Evolutionary conservation across 2,888 invertebrate species (phyloP), one percentile per base, ranked within the genome.

Genomic region (Lasioglossum calceatum): DNA sequence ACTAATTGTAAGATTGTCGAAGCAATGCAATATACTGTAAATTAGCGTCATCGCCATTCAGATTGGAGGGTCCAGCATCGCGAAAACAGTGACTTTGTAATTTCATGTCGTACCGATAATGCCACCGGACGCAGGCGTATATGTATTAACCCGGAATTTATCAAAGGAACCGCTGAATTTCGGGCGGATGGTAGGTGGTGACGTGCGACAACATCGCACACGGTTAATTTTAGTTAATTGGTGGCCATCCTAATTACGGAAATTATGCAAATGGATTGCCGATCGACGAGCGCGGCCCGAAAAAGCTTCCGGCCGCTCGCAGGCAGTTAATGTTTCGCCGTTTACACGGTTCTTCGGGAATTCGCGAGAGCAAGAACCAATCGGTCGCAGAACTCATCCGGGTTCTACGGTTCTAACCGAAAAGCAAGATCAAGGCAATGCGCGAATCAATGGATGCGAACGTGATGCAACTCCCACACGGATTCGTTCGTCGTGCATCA

Each of bases 151-250:
- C 81, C 50, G 70, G 72, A 85, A 84, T 88, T 81, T 82, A 64
- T 87, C 90, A 91, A 91, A 91, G 88, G 79, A 81, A 76, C 77
- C 81, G 67, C 77, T 75, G 67, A 73, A n/a, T 67, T 67, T 67
- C 42, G 71, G 72, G 67, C 79, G 84, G 79, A 72, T 71, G 83
- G 83, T 86, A 85, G 80, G 82, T 72, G 88, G 87, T 67, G 70
- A 81, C 54, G 75, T 36, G 78, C 54, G 36, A 72, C 77, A 81
- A 81, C 75, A 44, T 78, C 47, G 82, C 86, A 79, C 84, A 82
- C 75, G 79, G 75, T 79, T 88, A 84, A 90, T 91, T 91, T 91
- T 84, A 86, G 86, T 87, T 91, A 91, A 91, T 91, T 91, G 87
- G 88, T 77, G 87, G 85, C 79, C 75, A 86, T 87, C 77, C 77